Evolutionary conservation across 2,113 vertebrate species (phyloP), one percentile per base, ranked within the genome.

Genomic region (Heteronetta atricapilla): DNA sequence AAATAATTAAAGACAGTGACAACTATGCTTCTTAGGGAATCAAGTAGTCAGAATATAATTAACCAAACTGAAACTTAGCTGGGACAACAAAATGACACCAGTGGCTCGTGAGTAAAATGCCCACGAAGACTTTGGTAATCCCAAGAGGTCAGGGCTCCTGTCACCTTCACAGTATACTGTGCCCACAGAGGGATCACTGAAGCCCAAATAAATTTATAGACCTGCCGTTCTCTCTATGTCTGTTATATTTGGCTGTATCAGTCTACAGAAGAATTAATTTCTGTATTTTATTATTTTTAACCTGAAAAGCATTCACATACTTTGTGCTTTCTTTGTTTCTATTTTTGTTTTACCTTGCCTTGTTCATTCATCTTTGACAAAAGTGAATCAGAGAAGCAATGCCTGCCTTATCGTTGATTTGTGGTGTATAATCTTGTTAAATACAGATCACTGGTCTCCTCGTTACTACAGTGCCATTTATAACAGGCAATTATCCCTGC

Each of bases 371-470:
- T 94, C 89, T 95, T 83, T 53, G 46, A 79, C 6, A 19, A 85
- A 96, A 96, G 87, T 34, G 93, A 90, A 88, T 84, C 89, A 94
- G 92, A 88, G 73, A 25, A 88, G 82, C 91, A 81, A 17, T 93
- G 92, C 87, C 86, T 91, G 89, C 87, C 80, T 93, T 73, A 90
- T 87, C 2, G 44, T 91, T 89, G 94, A 94, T 95, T 94, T 94
- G 95, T 88, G 78, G 91, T 88, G 31, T 72, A 92, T 91, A 96
- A 97, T 96, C 88, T 55, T 2, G 75, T 97, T 95, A 97, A 88
- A 90, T 95, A 94, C 90, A 97, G 88, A 94, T 96, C 94, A 82
- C 79, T 89, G 94, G 44, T 86, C 91, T 96, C 58, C 76, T 94
- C 89, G 73, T 79, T 75, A 84, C 82, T 93, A 84, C 50, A 42